These are phyloP conservation scores for Drosophila birchii DNA, from an alignment of 2,888 invertebrate genomes.

Conservation along the genomic window DNA sequence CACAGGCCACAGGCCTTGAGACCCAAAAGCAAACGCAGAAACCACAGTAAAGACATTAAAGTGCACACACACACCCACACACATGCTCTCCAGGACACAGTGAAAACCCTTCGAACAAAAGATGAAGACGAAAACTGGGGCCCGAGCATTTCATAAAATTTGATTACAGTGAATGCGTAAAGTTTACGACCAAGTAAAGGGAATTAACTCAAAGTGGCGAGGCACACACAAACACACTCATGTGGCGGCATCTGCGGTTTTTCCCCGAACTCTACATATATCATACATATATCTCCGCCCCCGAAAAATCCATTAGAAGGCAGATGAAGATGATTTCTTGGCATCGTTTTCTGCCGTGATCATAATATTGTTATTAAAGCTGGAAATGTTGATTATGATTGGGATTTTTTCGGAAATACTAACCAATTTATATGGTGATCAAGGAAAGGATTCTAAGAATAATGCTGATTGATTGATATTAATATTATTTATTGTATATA, in stretches of 20 bases:
- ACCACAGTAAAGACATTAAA: conserved; percentile 58
- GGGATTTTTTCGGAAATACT: conserved; percentile 16
- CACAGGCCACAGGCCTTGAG: conserved; percentile 49
- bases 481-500: not conserved
- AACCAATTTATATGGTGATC: conserved; percentile 3
- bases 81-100: conserved; percentile 6
- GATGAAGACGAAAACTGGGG: conserved; percentile 23
- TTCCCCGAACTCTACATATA: conserved; percentile 31
- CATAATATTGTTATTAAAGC: conserved; percentile 39
- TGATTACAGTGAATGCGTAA: conserved; percentile 74
- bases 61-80: conserved; percentile 21
- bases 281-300: conserved; percentile 14
- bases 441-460: not conserved
- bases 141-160: conserved; percentile 69
- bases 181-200: conserved; percentile 71
- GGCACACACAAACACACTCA: conserved; percentile 23
- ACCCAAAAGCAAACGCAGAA: conserved; percentile 32
- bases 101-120: conserved; percentile 29
- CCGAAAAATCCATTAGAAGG: conserved; percentile 34
- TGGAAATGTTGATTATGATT: conserved; percentile 46
- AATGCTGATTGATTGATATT: not conserved
- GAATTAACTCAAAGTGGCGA: conserved; percentile 67
- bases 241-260: conserved; percentile 44
- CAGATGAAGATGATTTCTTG: conserved; percentile 31
- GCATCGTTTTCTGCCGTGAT: conserved; percentile 14